A percentile compares a stretch with the other conserved stretches of the same genome.
Evolutionary conservation across 2,797 vertebrate species (phyloP).

Genomic region (Zenarchopterus dispar): DNA sequence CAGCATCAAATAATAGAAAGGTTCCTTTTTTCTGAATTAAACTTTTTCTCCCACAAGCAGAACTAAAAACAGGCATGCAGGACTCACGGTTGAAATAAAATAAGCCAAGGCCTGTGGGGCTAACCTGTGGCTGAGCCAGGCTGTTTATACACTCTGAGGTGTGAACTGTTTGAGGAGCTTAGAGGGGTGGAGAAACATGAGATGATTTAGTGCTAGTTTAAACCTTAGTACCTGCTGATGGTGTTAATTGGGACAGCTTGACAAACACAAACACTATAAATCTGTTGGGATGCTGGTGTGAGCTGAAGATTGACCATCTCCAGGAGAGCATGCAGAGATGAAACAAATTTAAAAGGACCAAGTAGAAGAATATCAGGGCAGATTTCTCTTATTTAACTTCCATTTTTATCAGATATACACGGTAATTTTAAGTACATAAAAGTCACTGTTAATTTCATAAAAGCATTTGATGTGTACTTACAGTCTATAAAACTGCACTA

Average conservation of each 20-base stretch:
- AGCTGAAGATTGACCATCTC: slow-evolving; percentile 12
- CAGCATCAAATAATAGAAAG: no score
- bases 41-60: slow-evolving; percentile 26
- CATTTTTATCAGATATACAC: no score
- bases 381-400: no score
- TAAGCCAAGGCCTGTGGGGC: slow-evolving; percentile 58
- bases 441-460: no score
- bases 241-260: slow-evolving; percentile 68
- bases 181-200: slow-evolving; percentile 69
- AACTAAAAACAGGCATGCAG: slow-evolving; percentile 10
- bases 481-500: no score
- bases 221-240: slow-evolving; percentile 70
- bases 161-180: slow-evolving; percentile 76
- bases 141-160: slow-evolving; percentile 77
- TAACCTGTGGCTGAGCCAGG: slow-evolving; percentile 66
- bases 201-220: slow-evolving; percentile 69
- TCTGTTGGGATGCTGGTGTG: slow-evolving; percentile 29
- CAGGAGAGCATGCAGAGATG: background rate
- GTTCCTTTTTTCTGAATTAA: no score
- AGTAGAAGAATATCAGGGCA: no score
- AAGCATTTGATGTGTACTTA: no score
- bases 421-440: no score
- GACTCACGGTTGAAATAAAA: slow-evolving; percentile 79
- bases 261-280: slow-evolving; percentile 54
- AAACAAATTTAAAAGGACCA: no score